Conservation (phyloP, 2,113 vertebrate genomes). For the Cavia aperea region DNA sequence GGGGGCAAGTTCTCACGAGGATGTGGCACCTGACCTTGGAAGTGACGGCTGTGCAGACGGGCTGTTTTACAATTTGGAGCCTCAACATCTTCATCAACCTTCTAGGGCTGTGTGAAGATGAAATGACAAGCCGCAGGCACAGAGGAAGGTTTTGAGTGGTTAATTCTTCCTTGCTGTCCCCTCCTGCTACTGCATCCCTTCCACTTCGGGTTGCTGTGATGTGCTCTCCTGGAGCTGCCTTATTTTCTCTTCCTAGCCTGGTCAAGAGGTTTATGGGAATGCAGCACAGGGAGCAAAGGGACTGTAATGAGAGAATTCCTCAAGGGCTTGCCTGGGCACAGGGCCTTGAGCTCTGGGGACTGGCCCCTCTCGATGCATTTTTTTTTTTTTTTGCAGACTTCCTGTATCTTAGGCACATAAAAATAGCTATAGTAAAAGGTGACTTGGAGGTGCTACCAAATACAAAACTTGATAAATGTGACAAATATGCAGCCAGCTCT, state of each 20-base stretch:
- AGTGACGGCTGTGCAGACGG: background rate
- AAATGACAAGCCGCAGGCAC: background rate
- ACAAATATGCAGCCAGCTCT: background rate
- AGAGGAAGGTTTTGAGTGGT: background rate
- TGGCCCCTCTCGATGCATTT: fast-evolving
- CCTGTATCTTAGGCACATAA: background rate
- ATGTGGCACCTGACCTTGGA: background rate
- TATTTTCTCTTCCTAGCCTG: background rate
- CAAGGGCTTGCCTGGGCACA: background rate
- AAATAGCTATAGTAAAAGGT: background rate
- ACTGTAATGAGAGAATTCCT: background rate
- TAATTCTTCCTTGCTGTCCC: background rate
- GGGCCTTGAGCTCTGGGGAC: background rate
- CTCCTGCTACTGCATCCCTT: background rate
- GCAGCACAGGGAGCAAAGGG: background rate
- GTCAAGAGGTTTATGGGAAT: background rate
- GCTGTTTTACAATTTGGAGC: background rate
- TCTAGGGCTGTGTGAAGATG: background rate
- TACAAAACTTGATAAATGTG: background rate
- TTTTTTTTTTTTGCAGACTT: background rate
- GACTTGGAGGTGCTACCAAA: background rate
- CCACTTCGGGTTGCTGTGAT: background rate
- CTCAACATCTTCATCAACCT: background rate
- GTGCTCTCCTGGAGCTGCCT: fast-evolving
- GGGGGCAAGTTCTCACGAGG: background rate